Evolutionary conservation across 2,113 vertebrate species (phyloP), one percentile per base, ranked within the genome.

Genomic region (Channa maculata): DNA sequence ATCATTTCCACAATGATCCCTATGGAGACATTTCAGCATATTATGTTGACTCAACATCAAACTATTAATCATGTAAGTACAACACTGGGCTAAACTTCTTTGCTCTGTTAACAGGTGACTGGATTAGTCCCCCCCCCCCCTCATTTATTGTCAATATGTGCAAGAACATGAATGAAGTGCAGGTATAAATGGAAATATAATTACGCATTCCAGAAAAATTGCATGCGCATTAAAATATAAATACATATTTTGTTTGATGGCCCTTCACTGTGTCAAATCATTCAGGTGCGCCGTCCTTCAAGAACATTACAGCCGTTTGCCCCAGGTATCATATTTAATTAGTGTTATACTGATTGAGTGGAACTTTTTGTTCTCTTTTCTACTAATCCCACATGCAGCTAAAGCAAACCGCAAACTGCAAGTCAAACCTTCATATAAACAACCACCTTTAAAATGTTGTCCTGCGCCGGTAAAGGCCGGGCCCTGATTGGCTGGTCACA

Each of bases 191-290:
- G 13, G 8, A 8, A 58, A 48, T 52, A 71, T 65, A 66, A 55
- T 9, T 34, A 34, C 78, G 15, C 11, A 48, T 70, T 69, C 11
- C n/a, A 41, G 34, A 77, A 66, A 60, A 75, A 75, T 65, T 41
- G 41, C 59, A 63, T 2, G 24, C 64, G 39, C 24, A 46, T 84
- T 64, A 80, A 2, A 78, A 65, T 67, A 34, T 75, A 61, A 80
- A 84, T 77, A 14, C 61, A 68, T 33, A 71, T 65, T 88, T 88
- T 73, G 54, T 72, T 79, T 14, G 69, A 86, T 85, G 74, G 85
- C 58, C 78, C 74, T 75, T 75, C 24, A 11, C 80, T 75, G 63
- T 84, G 93, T 91, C 69, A 70, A 92, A 90, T 91, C 83, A 89
- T 84, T 89, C 74, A 65, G 57, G 81, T 71, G 78, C 62, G 71